Conservation (phyloP, 2,888 invertebrate genomes). For the Beris chalybata region DNA sequence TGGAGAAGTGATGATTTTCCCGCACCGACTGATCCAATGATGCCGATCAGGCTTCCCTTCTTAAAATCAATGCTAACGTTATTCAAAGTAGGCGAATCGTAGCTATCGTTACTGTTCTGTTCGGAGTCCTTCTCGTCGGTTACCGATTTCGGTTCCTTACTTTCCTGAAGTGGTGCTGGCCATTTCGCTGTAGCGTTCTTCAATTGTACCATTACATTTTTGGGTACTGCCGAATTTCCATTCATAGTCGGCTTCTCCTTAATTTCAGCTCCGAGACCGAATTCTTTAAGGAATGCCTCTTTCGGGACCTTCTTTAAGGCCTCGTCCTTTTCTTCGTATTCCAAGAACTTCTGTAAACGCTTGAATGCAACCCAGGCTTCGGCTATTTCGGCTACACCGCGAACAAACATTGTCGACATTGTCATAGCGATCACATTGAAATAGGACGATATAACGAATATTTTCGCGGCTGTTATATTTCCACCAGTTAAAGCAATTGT, state of each 20-base stretch:
- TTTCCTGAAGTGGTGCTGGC: slow-evolving; percentile 41
- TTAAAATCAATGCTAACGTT: slow-evolving; percentile 60
- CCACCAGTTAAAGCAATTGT: slow-evolving; percentile 69
- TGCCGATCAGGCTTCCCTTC: slow-evolving; percentile 65
- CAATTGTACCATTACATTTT: slow-evolving; percentile 39
- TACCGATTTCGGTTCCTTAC: slow-evolving; percentile 7
- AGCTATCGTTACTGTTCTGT: slow-evolving; percentile 15
- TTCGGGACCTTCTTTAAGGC: not conserved
- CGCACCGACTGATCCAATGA: slow-evolving; percentile 75
- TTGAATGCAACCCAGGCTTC: slow-evolving; percentile 77
- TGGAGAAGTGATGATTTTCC: slow-evolving; percentile 73
- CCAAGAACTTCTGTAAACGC: slow-evolving; percentile 61
- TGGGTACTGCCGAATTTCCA: slow-evolving; percentile 6
- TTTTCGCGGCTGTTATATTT: slow-evolving; percentile 65
- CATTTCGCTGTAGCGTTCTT: slow-evolving; percentile 57
- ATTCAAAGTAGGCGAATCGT: slow-evolving; percentile 55
- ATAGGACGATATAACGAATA: slow-evolving; percentile 61
- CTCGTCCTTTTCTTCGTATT: slow-evolving; percentile 52
- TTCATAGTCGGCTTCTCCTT: slow-evolving; percentile 29
- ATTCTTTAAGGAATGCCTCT: slow-evolving; percentile 29
- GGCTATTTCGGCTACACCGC: slow-evolving; percentile 76
- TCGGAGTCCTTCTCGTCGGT: not conserved
- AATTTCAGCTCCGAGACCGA: slow-evolving; percentile 30
- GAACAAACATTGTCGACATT: slow-evolving; percentile 63
- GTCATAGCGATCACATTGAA: slow-evolving; percentile 61